Percentiles rank a stretch among this genome's conserved stretches.
These are phyloP conservation scores for Azorinus chamasolen DNA, from an alignment of 2,888 invertebrate genomes.

Conservation along the genomic window DNA sequence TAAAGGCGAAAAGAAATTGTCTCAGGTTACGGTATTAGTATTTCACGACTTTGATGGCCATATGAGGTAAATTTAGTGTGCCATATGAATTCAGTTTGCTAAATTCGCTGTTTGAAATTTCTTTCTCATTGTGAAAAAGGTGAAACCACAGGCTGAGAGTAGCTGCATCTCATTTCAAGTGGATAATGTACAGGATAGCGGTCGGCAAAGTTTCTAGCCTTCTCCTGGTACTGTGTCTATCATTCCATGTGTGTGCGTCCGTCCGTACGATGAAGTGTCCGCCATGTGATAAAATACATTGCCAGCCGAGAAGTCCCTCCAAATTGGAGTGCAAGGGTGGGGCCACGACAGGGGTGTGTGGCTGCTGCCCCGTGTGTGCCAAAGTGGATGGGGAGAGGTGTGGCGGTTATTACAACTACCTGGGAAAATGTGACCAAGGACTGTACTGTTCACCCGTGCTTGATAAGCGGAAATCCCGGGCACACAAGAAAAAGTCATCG, in stretches of 20 bases:
- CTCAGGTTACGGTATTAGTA: too few relatives aligned
- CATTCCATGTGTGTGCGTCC: constrained; percentile 11
- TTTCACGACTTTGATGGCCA: too few relatives aligned
- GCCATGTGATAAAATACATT: constrained; percentile 85
- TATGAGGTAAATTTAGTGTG: too few relatives aligned
- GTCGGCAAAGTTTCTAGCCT: too few relatives aligned
- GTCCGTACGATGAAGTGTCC: constrained; percentile 81
- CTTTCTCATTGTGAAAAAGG: too few relatives aligned
- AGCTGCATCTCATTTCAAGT: too few relatives aligned
- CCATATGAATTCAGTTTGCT: too few relatives aligned
- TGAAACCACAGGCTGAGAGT: too few relatives aligned
- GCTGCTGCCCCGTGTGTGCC: constrained; percentile 85
- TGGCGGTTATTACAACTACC: constrained; percentile 83
- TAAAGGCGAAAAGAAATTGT: too few relatives aligned
- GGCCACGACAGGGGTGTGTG: constrained; percentile 83
- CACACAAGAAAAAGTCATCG: constrained; percentile 46
- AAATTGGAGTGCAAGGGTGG: constrained; percentile 83
- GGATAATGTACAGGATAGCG: too few relatives aligned
- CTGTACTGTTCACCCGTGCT: constrained; percentile 72
- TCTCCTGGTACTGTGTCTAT: too few relatives aligned
- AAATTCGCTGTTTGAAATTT: too few relatives aligned
- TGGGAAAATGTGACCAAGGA: constrained; percentile 85
- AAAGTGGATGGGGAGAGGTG: constrained; percentile 83
- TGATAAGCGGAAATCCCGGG: constrained; percentile 28
- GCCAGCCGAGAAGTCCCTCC: constrained; percentile 75